Evolutionary conservation across 2,113 vertebrate genomes (phyloP).

Genomic region (Amazona guildingii): DNA sequence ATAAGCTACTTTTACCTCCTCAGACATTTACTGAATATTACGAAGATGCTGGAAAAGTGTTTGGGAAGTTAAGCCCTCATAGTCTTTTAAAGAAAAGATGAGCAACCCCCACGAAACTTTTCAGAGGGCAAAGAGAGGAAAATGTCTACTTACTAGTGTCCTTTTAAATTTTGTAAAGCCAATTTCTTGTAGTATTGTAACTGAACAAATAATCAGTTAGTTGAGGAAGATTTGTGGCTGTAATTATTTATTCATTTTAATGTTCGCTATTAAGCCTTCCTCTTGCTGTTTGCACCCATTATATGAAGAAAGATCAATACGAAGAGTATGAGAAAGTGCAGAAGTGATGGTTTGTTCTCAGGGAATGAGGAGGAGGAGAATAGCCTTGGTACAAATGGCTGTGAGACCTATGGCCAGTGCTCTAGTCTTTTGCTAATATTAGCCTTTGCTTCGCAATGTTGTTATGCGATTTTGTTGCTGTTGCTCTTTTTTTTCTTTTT

Average conservation of each 20-base stretch:
- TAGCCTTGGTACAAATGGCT: neutral
- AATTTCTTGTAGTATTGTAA: slow-evolving; percentile 71
- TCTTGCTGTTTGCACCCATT: slow-evolving; percentile 70
- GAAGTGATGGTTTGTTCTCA: slow-evolving; percentile 68
- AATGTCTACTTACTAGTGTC: slow-evolving; percentile 4
- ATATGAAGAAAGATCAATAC: slow-evolving; percentile 76
- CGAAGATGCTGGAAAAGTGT: neutral
- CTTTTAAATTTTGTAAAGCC: slow-evolving; percentile 75
- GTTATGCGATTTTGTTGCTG: neutral
- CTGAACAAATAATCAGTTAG: slow-evolving; percentile 73
- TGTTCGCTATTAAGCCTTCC: slow-evolving; percentile 74
- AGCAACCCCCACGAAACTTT: neutral
- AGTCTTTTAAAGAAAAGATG: neutral
- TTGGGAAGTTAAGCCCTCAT: neutral
- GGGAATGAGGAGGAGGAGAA: slow-evolving; percentile 1
- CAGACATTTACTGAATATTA: neutral
- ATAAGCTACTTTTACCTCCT: neutral
- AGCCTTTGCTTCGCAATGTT: neutral
- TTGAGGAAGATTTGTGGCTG: slow-evolving; percentile 73
- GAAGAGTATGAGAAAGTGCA: slow-evolving; percentile 66
- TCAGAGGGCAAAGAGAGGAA: neutral
- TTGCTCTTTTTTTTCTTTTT: neutral
- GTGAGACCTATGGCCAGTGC: neutral
- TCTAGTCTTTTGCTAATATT: neutral
- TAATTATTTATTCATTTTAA: slow-evolving; percentile 81